Conservation (phyloP, 2,797 vertebrate genomes). For the Discoglossus pictus region DNA sequence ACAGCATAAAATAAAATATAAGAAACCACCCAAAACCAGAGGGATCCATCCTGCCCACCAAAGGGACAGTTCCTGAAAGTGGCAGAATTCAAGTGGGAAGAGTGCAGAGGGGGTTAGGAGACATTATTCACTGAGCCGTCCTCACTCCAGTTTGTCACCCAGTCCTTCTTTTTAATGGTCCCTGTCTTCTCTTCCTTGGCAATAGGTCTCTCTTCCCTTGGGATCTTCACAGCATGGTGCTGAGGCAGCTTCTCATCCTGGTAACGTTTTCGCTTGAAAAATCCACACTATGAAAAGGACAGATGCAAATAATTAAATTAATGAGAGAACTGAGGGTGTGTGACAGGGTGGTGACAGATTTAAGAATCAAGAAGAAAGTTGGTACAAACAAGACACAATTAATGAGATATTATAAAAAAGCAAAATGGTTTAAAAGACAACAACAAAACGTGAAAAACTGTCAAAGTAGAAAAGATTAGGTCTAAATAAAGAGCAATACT, state of each 20-base stretch:
- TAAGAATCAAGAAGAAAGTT: too few relatives aligned
- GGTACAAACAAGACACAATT: too few relatives aligned
- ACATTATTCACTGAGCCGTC: constrained; percentile 52
- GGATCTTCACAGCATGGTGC: constrained; percentile 91
- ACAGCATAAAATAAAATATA: constrained; percentile 37
- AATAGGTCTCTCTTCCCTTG: constrained; percentile 81
- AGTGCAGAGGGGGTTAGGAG: constrained; percentile 51
- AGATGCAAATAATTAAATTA: neutral
- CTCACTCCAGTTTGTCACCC: constrained; percentile 78
- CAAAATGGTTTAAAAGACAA: too few relatives aligned
- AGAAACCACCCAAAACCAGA: constrained; percentile 40
- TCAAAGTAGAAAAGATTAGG: too few relatives aligned
- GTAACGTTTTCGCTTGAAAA: constrained; percentile 83
- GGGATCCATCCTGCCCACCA: constrained; percentile 35
- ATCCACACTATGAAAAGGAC: constrained; percentile 77
- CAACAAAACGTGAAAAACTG: too few relatives aligned
- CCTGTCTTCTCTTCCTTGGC: constrained; percentile 82
- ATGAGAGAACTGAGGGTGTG: too few relatives aligned
- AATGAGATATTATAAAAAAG: too few relatives aligned
- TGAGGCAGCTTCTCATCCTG: constrained; percentile 85
- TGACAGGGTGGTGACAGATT: too few relatives aligned
- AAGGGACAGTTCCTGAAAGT: constrained; percentile 21
- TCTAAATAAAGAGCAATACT: too few relatives aligned
- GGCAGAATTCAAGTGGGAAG: constrained; percentile 2
- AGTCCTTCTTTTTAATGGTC: constrained; percentile 81